A percentile compares a stretch with the other conserved stretches of the same genome.
Conservation (phyloP, 2,797 vertebrate genomes). For the Fratercula arctica region DNA sequence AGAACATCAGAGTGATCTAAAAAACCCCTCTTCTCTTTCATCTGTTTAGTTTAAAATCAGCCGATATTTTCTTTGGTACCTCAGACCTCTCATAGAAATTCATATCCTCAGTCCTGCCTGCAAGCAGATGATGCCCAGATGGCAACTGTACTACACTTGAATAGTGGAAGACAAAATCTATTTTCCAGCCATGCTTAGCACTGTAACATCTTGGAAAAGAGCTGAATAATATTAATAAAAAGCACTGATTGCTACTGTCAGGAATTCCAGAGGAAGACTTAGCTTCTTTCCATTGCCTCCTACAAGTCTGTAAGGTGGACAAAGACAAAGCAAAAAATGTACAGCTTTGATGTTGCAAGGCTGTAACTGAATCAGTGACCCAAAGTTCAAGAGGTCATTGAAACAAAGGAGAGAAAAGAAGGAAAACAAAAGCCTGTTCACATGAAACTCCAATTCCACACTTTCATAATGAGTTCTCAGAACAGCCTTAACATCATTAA, state of each 20-base stretch:
- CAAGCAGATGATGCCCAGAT: not conserved
- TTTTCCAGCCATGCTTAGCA: not conserved
- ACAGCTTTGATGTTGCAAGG: slow-evolving; percentile 50
- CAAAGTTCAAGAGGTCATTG: slow-evolving; percentile 56
- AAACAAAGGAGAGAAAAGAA: slow-evolving; percentile 50
- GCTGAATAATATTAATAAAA: not conserved
- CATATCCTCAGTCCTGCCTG: not conserved
- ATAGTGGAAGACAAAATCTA: not conserved
- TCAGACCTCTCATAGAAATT: not conserved
- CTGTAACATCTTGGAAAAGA: not conserved
- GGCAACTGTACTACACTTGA: not conserved
- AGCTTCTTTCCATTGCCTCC: not conserved
- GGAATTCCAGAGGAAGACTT: not conserved
- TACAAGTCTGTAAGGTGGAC: not conserved
- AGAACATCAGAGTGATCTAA: not conserved
- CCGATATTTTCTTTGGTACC: not conserved
- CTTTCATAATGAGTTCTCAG: slow-evolving; percentile 49
- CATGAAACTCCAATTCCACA: slow-evolving; percentile 29
- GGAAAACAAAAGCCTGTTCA: slow-evolving; percentile 66
- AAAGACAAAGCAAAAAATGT: slow-evolving; percentile 26
- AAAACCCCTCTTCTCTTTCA: not conserved
- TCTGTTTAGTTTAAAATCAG: not conserved
- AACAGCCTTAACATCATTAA: slow-evolving; percentile 39
- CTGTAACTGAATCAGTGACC: slow-evolving; percentile 48
- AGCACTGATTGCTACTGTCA: not conserved